A percentile compares a stretch with the other conserved stretches of the same genome.
Conservation (phyloP, 1,140 invertebrate genomes). For the Pissodes strobi region DNA sequence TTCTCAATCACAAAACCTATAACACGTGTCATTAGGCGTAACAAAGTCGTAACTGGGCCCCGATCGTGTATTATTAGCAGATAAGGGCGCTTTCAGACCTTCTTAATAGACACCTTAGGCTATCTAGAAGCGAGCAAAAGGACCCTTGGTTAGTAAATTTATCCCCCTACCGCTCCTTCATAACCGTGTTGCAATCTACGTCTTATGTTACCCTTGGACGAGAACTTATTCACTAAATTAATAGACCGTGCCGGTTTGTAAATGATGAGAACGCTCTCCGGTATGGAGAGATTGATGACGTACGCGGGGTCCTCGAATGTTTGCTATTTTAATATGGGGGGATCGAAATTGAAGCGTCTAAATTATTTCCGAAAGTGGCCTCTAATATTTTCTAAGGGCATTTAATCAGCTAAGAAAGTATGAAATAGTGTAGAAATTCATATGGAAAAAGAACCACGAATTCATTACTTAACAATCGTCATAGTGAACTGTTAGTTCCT, state of each 20-base stretch:
- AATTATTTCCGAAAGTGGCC: too few relatives aligned
- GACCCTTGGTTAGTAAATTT: constrained; percentile 16
- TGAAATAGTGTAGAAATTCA: too few relatives aligned
- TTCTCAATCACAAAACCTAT: constrained; percentile 24
- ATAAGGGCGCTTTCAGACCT: constrained; percentile 31
- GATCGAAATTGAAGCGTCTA: too few relatives aligned
- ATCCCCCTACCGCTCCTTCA: constrained; percentile 15
- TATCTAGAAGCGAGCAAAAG: constrained; percentile 15
- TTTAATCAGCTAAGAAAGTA: too few relatives aligned
- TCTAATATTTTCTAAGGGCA: too few relatives aligned
- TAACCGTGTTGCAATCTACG: constrained; percentile 28
- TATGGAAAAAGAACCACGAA: too few relatives aligned
- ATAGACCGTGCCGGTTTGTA: constrained; percentile 28
- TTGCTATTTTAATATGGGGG: constrained; percentile 8
- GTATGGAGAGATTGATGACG: constrained; percentile 11
- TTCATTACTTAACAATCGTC: too few relatives aligned
- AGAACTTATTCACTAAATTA: constrained; percentile 28
- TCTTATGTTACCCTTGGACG: constrained; percentile 24
- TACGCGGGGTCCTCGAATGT: constrained; percentile 10
- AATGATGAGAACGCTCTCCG: not conserved
- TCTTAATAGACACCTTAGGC: constrained; percentile 36
- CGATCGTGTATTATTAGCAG: constrained; percentile 33
- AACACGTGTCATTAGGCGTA: constrained; percentile 33
- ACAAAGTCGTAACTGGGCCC: constrained; percentile 16
- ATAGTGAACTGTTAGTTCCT: too few relatives aligned